A percentile compares a stretch with the other conserved stretches of the same genome.
These are phyloP conservation scores for Drosophila busckii DNA, from an alignment of 1,140 invertebrate species.

Conservation along the genomic window DNA sequence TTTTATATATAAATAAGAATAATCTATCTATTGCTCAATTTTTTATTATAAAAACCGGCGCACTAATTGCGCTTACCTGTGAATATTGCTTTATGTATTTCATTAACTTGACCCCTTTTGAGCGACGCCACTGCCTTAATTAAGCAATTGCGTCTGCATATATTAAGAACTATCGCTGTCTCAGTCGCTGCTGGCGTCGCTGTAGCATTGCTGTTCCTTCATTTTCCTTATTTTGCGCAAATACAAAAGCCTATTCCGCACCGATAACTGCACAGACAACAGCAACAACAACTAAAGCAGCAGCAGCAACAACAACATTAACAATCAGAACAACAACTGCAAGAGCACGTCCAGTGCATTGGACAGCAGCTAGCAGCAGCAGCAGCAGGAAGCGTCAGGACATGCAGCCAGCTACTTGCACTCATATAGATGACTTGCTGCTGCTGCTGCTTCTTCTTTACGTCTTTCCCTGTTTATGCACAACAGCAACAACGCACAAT, in stretches of 20 bases:
- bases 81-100: not conserved
- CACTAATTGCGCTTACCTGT: not conserved
- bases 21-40: no score
- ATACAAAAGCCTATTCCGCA: conserved; percentile 77
- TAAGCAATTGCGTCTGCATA: conserved; percentile 77
- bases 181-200: conserved; percentile 16
- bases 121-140: conserved; percentile 57
- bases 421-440: conserved; percentile 75
- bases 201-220: conserved; percentile 51
- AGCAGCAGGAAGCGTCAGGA: conserved; percentile 68
- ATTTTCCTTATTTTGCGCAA: conserved; percentile 75
- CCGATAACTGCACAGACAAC: conserved; percentile 73
- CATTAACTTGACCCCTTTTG: not conserved
- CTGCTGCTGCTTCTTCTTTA: conserved; percentile 36
- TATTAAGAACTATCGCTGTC: conserved; percentile 54
- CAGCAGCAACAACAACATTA: conserved; percentile 17
- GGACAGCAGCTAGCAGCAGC: no score
- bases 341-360: conserved; percentile 42
- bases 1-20: no score
- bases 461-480: conserved; percentile 22
- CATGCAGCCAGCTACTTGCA: conserved; percentile 75
- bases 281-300: conserved; percentile 28
- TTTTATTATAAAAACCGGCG: no score
- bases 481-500: conserved; percentile 57
- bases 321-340: not conserved